Evolutionary conservation across 2,113 vertebrate genomes (phyloP).

Genomic region (Pachyramphus minor): DNA sequence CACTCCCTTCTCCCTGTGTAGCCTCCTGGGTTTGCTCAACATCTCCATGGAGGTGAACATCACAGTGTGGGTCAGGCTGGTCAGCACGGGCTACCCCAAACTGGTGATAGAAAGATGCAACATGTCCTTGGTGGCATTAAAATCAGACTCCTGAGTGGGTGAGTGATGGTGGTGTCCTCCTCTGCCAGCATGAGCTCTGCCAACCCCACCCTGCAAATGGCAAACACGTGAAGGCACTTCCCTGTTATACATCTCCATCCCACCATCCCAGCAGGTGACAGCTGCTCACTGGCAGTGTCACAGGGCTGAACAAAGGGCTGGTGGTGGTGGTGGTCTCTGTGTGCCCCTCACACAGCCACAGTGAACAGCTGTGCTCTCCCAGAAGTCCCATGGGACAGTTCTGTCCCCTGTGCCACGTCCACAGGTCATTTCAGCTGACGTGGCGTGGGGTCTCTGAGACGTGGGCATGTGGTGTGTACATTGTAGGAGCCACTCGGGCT

Average conservation of each 20-base stretch:
- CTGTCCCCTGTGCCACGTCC: accelerated
- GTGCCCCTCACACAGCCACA: accelerated
- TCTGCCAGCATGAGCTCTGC: background rate
- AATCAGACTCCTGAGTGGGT: conserved; percentile 63
- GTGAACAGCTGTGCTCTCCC: accelerated
- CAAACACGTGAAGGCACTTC: accelerated
- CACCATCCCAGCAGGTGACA: background rate
- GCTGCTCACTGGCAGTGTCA: accelerated
- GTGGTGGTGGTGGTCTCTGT: background rate
- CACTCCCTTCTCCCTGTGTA: background rate
- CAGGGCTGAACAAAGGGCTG: background rate
- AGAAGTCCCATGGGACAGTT: accelerated
- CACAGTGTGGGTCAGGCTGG: conserved; percentile 59
- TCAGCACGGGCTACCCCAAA: conserved; percentile 37
- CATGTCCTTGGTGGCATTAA: conserved; percentile 59
- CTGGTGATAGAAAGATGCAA: conserved; percentile 63
- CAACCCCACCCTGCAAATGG: accelerated
- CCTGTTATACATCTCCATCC: accelerated
- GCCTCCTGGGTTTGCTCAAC: conserved; percentile 68
- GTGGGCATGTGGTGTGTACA: accelerated
- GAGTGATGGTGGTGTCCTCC: background rate
- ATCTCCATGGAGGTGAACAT: conserved; percentile 66
- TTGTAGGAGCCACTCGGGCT: background rate
- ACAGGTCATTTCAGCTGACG: accelerated
- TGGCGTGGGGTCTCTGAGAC: accelerated